Conservation (phyloP, 2,113 vertebrate species). For the Onychorhynchus coronatus region DNA sequence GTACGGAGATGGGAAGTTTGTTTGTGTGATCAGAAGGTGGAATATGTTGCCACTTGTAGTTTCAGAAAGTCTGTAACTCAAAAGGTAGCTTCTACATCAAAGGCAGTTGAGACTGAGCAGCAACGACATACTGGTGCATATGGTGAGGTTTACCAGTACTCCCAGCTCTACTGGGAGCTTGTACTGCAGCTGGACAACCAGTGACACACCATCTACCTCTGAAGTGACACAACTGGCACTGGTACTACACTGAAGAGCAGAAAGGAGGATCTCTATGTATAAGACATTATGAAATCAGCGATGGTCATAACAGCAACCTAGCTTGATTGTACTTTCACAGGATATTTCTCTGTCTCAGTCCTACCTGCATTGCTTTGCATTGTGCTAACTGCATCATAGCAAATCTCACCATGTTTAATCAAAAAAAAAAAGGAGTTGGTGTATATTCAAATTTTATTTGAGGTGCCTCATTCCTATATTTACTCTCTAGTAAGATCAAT, state of each 20-base stretch:
- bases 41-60: not conserved
- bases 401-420: not conserved
- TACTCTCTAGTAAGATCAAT: not conserved
- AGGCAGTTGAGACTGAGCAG: not conserved
- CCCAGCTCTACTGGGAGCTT: not conserved
- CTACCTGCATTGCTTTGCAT: not conserved
- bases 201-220: not conserved
- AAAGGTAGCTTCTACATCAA: not conserved
- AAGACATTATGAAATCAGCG: not conserved
- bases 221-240: not conserved
- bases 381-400: not conserved
- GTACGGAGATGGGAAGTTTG: not conserved
- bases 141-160: not conserved
- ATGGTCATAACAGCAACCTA: not conserved
- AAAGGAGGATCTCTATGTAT: not conserved
- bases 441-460: not conserved
- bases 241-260: not conserved
- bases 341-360: not conserved
- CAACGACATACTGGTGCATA: fast-evolving
- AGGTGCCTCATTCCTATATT: not conserved
- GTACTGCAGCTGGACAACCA: not conserved
- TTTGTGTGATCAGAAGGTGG: not conserved
- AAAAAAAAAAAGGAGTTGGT: not conserved
- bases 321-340: not conserved
- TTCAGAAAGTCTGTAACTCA: not conserved